Base-by-base conservation (phyloP, 2,888 invertebrate genomes). In the Sepiola atlantica region DNA sequence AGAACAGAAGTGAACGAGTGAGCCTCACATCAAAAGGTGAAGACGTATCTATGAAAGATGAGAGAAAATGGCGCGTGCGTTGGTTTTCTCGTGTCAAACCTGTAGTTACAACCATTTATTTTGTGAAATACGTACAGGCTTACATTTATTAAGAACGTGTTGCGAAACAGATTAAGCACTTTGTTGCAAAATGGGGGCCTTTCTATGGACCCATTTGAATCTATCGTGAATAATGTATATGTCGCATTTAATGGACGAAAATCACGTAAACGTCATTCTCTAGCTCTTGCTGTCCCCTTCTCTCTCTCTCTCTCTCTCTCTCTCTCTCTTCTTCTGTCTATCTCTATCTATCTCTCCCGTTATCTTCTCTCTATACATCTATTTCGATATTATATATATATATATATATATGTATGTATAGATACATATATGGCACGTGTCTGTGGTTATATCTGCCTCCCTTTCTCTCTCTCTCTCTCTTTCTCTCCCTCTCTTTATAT, bases 241-340 rank as follows among this genome's bases (percentile, higher is more conserved):
- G 16, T 16, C n/a, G n/a, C n/a, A n/a, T 28, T 77, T 77, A 77
- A 77, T 77, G 77, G 28, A 28, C n/a, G n/a, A 77, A 32, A 77
- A 4, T 32, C n/a, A 14, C 16, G n/a, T 16, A 77, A 77, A 77
- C n/a, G 16, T n/a, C 16, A 14, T 20, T 77, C 77, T 32, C 10
- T 18, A 1, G 0, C 77, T 14, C n/a, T 10, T 18, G 0, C n/a
- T 12, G n/a, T 12, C n/a, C 1, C 77, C 0, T n/a, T 14, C n/a
- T n/a, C 77, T n/a, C 32, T n/a, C n/a, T 21, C 61, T 28, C 61
- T 8, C 61, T 24, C 21, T 61, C 61, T 61, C 21, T 61, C 3
- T 61, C 21, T 61, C 61, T 61, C 24, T 24, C 3, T 61, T 6
- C 28, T n/a, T 24, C 21, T 61, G 21, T 61, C 21, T 61, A 0